phyloP scores from a whole-genome alignment of 2,888 invertebrate genomes.

The Phaedon cochleariae region DNA sequence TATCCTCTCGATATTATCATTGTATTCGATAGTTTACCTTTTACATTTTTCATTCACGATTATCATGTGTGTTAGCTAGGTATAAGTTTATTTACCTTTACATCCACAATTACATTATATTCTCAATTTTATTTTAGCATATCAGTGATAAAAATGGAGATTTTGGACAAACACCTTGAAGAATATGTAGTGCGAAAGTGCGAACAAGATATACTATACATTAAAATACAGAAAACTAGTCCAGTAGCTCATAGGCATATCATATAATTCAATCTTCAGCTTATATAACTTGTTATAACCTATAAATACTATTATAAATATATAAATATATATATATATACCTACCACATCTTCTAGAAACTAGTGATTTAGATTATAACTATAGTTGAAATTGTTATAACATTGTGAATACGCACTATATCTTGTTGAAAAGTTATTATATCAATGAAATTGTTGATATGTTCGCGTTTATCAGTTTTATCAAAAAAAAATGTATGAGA shows the following conservation, averaged over 20 bases:
- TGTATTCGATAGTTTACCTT: too few species aligned
- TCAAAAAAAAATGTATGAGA: background rate
- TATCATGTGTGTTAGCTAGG: too few species aligned
- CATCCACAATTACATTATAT: too few species aligned
- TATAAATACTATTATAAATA: constrained; percentile 45
- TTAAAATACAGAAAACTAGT: constrained; percentile 50
- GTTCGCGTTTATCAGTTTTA: constrained; percentile 14
- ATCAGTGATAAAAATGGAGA: background rate
- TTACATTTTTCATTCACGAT: too few species aligned
- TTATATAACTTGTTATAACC: constrained; percentile 35
- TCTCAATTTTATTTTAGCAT: too few species aligned
- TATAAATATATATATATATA: too few species aligned
- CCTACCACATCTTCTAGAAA: constrained; percentile 42
- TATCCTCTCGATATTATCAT: too few species aligned
- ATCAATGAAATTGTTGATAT: constrained; percentile 30
- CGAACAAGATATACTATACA: background rate
- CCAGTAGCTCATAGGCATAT: constrained; percentile 59
- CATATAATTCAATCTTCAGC: constrained; percentile 46
- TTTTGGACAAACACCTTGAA: background rate
- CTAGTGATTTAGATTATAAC: constrained; percentile 38
- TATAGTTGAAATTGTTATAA: constrained; percentile 54
- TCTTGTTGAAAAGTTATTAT: constrained; percentile 48
- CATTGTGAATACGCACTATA: constrained; percentile 52
- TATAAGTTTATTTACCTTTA: too few species aligned
- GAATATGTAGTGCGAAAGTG: background rate